phyloP scores from a whole-genome alignment of 2,888 invertebrate genomes.

The Andrena dorsata region DNA sequence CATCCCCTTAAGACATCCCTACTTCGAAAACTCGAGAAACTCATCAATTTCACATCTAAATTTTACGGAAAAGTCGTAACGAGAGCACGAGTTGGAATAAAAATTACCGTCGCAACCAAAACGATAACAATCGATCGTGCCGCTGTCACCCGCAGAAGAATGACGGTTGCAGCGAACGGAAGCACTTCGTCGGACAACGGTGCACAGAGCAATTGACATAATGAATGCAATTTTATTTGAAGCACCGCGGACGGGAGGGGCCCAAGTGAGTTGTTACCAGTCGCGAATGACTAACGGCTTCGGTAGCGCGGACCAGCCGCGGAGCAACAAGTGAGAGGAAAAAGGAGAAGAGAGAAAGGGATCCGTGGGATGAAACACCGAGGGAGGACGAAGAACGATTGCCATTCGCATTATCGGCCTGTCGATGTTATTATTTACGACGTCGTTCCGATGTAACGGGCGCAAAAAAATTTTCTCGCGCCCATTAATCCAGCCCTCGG shows the following conservation, averaged over 20 bases:
- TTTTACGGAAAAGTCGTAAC: not conserved
- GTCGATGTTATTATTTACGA: constrained; percentile 76
- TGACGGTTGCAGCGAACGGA: constrained; percentile 59
- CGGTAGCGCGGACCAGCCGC: constrained; percentile 35
- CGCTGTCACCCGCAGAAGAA: constrained; percentile 40
- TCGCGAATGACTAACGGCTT: constrained; percentile 69
- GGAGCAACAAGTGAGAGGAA: constrained; percentile 41
- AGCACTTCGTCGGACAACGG: constrained; percentile 70
- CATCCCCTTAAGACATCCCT: no score
- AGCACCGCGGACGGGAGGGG: constrained; percentile 61
- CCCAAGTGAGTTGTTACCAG: constrained; percentile 66
- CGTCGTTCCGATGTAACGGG: constrained; percentile 66
- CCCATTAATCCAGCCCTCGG: constrained; percentile 57
- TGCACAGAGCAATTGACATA: constrained; percentile 72
- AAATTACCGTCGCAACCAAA: constrained; percentile 27
- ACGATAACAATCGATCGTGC: constrained; percentile 52
- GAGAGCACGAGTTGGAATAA: not conserved
- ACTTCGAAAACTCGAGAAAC: no score
- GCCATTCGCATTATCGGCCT: constrained; percentile 69
- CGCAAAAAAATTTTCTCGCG: constrained; percentile 51
- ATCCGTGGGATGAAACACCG: constrained; percentile 27
- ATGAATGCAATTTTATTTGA: constrained; percentile 76
- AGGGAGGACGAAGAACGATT: constrained; percentile 63
- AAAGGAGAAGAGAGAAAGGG: constrained; percentile 35
- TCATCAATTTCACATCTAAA: no score